Evolutionary conservation across 1,140 invertebrate species (phyloP).

Genomic region (Trissolcus basalis): DNA sequence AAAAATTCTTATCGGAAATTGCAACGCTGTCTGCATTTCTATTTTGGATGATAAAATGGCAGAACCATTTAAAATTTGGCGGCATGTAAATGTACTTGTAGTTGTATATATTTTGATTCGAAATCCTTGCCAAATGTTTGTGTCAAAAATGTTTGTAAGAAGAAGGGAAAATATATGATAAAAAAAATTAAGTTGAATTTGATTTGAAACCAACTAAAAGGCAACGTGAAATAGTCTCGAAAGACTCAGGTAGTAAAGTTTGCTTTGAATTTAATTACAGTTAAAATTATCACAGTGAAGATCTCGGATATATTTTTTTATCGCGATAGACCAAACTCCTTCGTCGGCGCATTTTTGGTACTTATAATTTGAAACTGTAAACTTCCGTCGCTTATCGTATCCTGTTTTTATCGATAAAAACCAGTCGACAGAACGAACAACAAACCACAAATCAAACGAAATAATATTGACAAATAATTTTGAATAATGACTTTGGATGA

Average conservation of each 20-base stretch:
- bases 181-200: conserved; percentile 52
- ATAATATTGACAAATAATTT: conserved; percentile 17
- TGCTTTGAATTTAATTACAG: conserved; percentile 72
- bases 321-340: conserved; percentile 51
- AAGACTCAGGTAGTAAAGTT: conserved; percentile 69
- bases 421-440: too few species aligned
- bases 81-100: too few species aligned
- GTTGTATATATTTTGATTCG: too few species aligned
- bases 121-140: too few species aligned
- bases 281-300: conserved; percentile 61
- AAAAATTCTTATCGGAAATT: conserved; percentile 41
- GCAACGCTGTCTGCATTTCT: conserved; percentile 48
- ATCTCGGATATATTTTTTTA: conserved; percentile 67
- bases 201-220: conserved; percentile 67
- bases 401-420: conserved; percentile 35
- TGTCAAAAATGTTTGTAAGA: too few species aligned
- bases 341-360: conserved; percentile 54
- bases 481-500: conserved; percentile 25
- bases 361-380: conserved; percentile 58
- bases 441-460: conserved; percentile 3
- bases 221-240: conserved; percentile 64
- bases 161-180: not conserved
- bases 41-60: too few species aligned
- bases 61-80: too few species aligned
- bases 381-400: conserved; percentile 54